Base-by-base conservation (phyloP, 2,888 invertebrate species). In the Frankliniella intonsa region DNA sequence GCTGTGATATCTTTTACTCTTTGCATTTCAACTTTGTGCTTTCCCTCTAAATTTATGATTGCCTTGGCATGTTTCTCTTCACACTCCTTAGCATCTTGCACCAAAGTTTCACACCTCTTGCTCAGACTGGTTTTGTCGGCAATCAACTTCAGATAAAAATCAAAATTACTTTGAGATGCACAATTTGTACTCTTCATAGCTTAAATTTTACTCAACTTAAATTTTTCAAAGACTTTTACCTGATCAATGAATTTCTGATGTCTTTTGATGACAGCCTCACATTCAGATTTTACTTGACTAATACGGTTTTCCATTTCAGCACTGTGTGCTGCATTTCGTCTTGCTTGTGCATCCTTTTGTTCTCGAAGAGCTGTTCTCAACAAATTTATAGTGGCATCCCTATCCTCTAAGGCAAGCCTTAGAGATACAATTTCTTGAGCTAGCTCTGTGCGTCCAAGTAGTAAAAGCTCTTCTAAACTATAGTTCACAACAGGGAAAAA, bases 221-320 rank as follows among this genome's bases (percentile, higher is more conserved):
- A 65, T 81, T 80, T 80, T 19, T 51, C 62, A 50, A 79, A 55
- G 76, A 55, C 55, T n/a, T 25, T 83, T 85, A 92, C 91, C 89
- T 93, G 94, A 86, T 95, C 95, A 81, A 95, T 94, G 84, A 95
- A 95, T 83, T 91, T 93, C 86, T 96, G 95, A 86, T 95, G 95
- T 19, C 95, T 90, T 84, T 92, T 92, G 38, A 95, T 91, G 0
- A 93, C 90, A 3, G 87, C 90, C 85, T 95, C 95, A 85, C 93
- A 94, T 85, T 95, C 94, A 49, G 92, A 90, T 86, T 93, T 92
- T 85, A 92, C 91, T 51, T 90, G 88, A 27, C 90, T 89, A 82
- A 92, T 85, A 83, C 89, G 89, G 5, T 89, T 87, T 27, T 87
- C 86, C 82, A 89, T 89, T 62, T 89, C 88, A 17, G 80, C 27